Base-by-base conservation (phyloP, 2,113 vertebrate species). In the Chrysemys picta region DNA sequence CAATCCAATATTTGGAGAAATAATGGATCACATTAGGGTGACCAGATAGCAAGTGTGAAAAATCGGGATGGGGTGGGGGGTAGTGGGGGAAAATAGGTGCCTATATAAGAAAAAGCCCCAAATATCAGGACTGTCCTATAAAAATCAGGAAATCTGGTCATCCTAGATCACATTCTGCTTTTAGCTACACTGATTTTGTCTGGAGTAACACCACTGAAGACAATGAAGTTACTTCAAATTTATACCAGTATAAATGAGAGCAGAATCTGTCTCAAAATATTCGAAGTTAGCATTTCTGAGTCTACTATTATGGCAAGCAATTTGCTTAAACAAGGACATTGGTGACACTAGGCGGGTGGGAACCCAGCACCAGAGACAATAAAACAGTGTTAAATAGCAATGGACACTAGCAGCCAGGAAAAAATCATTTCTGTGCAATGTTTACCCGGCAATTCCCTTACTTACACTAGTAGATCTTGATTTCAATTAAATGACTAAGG, bases 321-420 rank as follows among this genome's bases (percentile, higher is more conserved):
- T 94, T 85, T 90, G 50, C 79, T 85, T 80, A 94, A 94, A 94
- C 82, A 93, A 83, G 87, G 91, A 89, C 72, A 80, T 94, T 89
- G 92, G 93, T 97, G 95, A 96, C 96, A 97, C 92, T 91, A 94
- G 88, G 96, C 96, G 95, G 95, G 94, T 96, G 97, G 95, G 76
- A 91, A 96, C 94, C 91, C 87, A 93, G 87, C 91, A 95, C 88
- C 89, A 96, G 91, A 93, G 94, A 96, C 87, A 97, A 97, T 72
- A 72, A 19, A 38, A n/a, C 91, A 91, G 94, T 95, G 94, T 96
- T 97, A 94, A 95, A 94, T 94, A 94, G 95, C 95, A 93, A 97
- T 95, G 95, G 96, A 88, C 96, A 89, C 96, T 90, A 81, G 87
- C 50, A 93, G 91, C 3, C 10, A 81, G 17, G 88, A 89, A 87